Percentiles rank a stretch among this genome's conserved stretches.
Conservation (phyloP, 2,113 vertebrate genomes). For the Solea solea region DNA sequence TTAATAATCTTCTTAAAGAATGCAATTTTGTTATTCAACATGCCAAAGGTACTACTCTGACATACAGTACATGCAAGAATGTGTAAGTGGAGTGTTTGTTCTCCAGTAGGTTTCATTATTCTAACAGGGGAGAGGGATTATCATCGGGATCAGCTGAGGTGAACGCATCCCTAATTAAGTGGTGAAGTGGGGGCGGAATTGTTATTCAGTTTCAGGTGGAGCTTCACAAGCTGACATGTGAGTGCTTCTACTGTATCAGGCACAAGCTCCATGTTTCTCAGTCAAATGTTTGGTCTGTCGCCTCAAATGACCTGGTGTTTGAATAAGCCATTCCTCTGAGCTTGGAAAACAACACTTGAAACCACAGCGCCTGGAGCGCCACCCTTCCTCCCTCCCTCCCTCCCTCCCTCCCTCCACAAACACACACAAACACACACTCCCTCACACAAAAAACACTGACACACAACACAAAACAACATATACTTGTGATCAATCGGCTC, state of each 20-base stretch:
- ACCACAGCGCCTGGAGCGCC: slow-evolving; percentile 49
- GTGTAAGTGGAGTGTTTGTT: neutral
- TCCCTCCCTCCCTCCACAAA: neutral
- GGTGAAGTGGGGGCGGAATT: neutral
- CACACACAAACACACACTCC: neutral
- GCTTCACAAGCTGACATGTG: slow-evolving; percentile 9
- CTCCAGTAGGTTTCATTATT: slow-evolving; percentile 16
- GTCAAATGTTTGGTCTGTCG: slow-evolving; percentile 45
- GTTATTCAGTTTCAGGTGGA: slow-evolving; percentile 10
- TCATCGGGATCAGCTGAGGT: slow-evolving; percentile 16
- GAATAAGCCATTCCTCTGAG: slow-evolving; percentile 44
- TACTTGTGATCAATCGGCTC: slow-evolving; percentile 64
- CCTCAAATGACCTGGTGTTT: slow-evolving; percentile 65
- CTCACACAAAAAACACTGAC: neutral
- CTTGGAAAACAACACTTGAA: slow-evolving; percentile 61
- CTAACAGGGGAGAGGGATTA: slow-evolving; percentile 3
- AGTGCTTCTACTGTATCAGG: neutral
- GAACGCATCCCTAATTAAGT: slow-evolving; percentile 6
- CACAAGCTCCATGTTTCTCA: slow-evolving; percentile 6
- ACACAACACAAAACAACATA: slow-evolving; percentile 40
- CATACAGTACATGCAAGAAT: neutral
- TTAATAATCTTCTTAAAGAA: slow-evolving; percentile 47
- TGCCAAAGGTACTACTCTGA: slow-evolving; percentile 3
- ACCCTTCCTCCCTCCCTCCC: neutral
- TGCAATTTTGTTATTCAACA: slow-evolving; percentile 51